Evolutionary conservation across 2,888 invertebrate species (phyloP), one percentile per base, ranked within the genome.

Genomic region (Rhodophaea formosa): DNA sequence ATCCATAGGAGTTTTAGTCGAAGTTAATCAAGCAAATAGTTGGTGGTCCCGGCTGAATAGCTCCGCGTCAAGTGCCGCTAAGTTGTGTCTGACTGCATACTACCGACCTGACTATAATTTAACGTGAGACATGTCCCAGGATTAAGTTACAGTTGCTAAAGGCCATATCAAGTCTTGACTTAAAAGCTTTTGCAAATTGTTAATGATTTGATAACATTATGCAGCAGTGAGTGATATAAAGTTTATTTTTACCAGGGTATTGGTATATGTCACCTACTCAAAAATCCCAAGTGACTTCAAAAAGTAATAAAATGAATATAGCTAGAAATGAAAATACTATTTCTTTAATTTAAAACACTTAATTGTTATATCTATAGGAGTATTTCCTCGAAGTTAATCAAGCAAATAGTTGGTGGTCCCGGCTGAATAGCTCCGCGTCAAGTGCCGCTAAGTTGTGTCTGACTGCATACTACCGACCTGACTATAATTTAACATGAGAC

Each of bases 1-100:
- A 23, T 23, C 23, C n/a, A n/a, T 23, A 3, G 23, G 23, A 23
- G 23, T 23, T 3, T n/a, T 39, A n/a, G n/a, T 39, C 12, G 39
- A 57, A 53, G 51, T 45, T 39, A 54, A 42, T 39, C 43, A 47
- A 49, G 51, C 35, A 52, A 52, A 54, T 51, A 49, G 35, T 23
- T 39, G 39, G 5, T 39, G 39, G 39, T 39, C 39, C 39, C 39
- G 12, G 3, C 39, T 39, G 39, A 39, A 39, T 39, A 39, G 39
- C 39, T 10, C 23, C 39, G 12, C 12, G 39, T 39, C 39, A 39
- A 39, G 39, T 39, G 39, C n/a, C 39, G 5, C n/a, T n/a, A 39
- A 39, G 39, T 39, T 39, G 39, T 39, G 39, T 6, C n/a, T 39
- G 12, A 39, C n/a, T 39, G 39, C 39, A 39, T n/a, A 39, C 39